phyloP scores from a whole-genome alignment of 2,797 vertebrate species.

The Epinephelus coioides region DNA sequence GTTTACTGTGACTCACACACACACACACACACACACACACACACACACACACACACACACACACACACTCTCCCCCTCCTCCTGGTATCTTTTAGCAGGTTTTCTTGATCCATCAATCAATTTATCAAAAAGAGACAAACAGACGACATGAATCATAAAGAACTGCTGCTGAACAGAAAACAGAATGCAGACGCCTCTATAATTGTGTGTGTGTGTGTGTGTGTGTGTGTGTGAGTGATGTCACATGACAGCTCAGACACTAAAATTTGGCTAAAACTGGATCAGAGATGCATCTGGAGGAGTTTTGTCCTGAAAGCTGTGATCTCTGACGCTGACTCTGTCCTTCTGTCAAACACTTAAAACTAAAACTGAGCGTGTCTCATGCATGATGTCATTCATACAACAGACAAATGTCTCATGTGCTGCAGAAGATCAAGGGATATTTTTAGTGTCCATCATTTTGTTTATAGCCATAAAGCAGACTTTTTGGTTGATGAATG shows the following conservation, averaged over 20 bases:
- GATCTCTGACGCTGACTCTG: background rate
- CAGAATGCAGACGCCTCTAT: background rate
- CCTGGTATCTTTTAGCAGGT: constrained; percentile 9
- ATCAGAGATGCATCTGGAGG: constrained; percentile 19
- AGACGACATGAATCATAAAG: constrained; percentile 44
- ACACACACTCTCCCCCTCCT: constrained; percentile 10
- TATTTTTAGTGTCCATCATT: background rate
- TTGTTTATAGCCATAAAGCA: too few relatives aligned
- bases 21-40: constrained; percentile 18
- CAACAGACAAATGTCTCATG: background rate
- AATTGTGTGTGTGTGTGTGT: background rate
- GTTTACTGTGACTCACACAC: constrained; percentile 62
- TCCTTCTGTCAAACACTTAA: background rate
- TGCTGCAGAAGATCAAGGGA: background rate
- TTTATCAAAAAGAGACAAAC: constrained; percentile 29
- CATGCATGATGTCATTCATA: background rate
- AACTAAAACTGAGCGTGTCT: background rate
- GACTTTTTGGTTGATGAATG: too few relatives aligned
- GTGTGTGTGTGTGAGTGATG: background rate
- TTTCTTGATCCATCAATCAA: constrained; percentile 34
- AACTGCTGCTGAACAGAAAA: background rate
- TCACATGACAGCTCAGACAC: background rate
- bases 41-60: constrained; percentile 37
- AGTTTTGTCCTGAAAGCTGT: background rate
- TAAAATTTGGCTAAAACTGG: background rate